Conservation (phyloP, 2,888 invertebrate species). For the Smittia sp. region DNA sequence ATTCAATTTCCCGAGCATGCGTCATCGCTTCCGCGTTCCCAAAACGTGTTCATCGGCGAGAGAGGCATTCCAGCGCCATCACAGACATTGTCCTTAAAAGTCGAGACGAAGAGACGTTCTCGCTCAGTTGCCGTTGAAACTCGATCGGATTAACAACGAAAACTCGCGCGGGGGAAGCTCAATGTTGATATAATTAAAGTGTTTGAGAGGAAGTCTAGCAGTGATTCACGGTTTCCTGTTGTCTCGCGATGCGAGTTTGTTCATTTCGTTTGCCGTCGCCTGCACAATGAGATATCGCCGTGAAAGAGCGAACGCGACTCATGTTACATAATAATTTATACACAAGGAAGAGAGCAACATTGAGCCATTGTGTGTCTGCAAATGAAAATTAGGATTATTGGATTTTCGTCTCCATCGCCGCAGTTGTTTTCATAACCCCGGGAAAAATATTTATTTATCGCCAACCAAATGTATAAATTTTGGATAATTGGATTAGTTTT, state of each 20-base stretch:
- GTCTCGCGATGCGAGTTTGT: background rate
- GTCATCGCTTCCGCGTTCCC: background rate
- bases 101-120: background rate
- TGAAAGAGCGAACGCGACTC: background rate
- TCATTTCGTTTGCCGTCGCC: background rate
- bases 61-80: background rate
- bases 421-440: constrained; percentile 5
- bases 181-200: constrained; percentile 1
- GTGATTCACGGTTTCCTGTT: background rate
- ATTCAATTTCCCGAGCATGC: background rate
- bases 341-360: background rate
- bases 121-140: background rate
- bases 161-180: background rate
- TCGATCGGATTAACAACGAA: background rate
- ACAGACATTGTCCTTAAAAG: background rate
- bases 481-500: constrained; percentile 40
- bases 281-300: background rate
- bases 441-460: background rate
- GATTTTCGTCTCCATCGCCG: background rate
- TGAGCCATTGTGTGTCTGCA: background rate
- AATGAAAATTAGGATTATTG: constrained; percentile 20
- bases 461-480: constrained; percentile 34
- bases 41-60: background rate
- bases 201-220: background rate
- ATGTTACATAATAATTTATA: constrained; percentile 23